A percentile compares a stretch with the other conserved stretches of the same genome.
These are phyloP conservation scores for Pseudopipra pipra DNA, from an alignment of 2,113 vertebrate genomes.

Conservation along the genomic window DNA sequence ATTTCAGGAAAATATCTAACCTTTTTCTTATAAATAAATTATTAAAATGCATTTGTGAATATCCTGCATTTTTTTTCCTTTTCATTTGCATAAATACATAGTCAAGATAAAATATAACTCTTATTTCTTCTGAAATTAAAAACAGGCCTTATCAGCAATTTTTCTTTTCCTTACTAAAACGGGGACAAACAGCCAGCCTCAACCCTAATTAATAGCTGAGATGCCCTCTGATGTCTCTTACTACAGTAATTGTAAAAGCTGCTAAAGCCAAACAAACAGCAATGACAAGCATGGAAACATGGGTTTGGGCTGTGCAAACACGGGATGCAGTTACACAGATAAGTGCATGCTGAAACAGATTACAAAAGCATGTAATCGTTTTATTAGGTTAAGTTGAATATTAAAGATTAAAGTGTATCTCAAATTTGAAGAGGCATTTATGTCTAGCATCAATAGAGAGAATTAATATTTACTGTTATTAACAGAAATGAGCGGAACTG, in stretches of 20 bases:
- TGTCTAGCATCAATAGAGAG: background rate
- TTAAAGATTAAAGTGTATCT: background rate
- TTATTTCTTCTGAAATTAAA: background rate
- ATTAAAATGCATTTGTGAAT: background rate
- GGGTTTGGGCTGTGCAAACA: conserved; percentile 1
- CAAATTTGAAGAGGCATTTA: background rate
- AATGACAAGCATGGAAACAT: background rate
- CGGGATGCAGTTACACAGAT: conserved; percentile 15
- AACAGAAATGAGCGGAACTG: background rate
- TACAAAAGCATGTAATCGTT: conserved; percentile 11
- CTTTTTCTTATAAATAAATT: background rate
- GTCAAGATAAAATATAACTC: background rate
- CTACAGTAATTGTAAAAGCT: background rate
- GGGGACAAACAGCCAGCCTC: background rate
- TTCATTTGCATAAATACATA: background rate
- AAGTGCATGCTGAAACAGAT: background rate
- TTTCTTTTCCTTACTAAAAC: background rate
- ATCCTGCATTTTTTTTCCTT: background rate
- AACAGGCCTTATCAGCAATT: background rate
- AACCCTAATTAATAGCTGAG: background rate
- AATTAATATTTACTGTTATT: background rate
- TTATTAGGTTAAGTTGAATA: background rate
- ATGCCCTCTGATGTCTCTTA: background rate
- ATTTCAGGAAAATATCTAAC: background rate
- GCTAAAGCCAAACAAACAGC: conserved; percentile 20